Base-by-base conservation (phyloP, 1,140 invertebrate species). In the Trichonephila clavipes region DNA sequence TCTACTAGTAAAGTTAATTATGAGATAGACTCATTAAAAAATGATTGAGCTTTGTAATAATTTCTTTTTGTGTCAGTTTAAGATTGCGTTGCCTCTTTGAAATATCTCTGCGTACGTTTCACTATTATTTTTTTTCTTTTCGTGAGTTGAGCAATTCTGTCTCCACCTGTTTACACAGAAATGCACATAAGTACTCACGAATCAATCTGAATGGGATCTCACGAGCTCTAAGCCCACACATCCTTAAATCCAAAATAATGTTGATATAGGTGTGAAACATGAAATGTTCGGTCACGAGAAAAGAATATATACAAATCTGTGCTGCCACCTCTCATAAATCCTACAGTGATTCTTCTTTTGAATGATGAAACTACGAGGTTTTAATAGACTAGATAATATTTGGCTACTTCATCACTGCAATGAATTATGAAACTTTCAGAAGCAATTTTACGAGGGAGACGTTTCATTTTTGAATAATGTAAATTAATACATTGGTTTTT, bases 101-200 rank as follows among this genome's bases (percentile, higher is more conserved):
- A 51, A 51, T 51, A 51, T 51, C 51, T 51, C 51, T 69, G 66
- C 66, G 28, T 77, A 12, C 34, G 28, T 77, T 34, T 16, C 72
- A 16, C 72, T 77, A 77, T 34, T 28, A 77, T 18, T 16, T 34
- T 19, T 51, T 51, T 77, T 77, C 34, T 4, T 34, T 34, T 40
- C 72, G 72, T 77, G 72, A 77, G 69, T 34, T 34, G 28, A 77
- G 72, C 72, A 40, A 40, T 77, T 51, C 44, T 28, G 40, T 10
- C n/a, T 59, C 51, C 82, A 83, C 82, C 82, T 83, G 82, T 83
- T 83, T n/a, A 83, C 82, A 83, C 82, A 83, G 14, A 83, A 83
- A 58, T 59, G 44, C 6, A 14, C 44, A 21, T 83, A 83, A 83
- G 82, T 59, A 59, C 44, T 59, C 82, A 83, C 82, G 82, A 83